phyloP scores from a whole-genome alignment of 2,113 vertebrate species.

The Strigops habroptila region DNA sequence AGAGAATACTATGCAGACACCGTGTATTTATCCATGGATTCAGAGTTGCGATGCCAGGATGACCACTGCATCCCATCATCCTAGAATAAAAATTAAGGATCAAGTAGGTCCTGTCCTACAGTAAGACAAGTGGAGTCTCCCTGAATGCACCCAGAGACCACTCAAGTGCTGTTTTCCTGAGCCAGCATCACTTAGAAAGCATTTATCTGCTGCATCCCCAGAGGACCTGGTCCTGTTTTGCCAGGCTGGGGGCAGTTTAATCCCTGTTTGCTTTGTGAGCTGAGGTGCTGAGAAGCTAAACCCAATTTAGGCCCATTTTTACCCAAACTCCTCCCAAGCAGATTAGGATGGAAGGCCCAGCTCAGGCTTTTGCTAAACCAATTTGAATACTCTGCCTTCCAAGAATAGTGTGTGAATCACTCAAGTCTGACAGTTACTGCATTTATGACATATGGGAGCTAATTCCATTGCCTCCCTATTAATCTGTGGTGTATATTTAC shows the following conservation, averaged over 20 bases:
- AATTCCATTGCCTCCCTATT: background rate
- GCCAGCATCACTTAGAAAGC: background rate
- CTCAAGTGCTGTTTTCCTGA: background rate
- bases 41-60: background rate
- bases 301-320: background rate
- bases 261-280: background rate
- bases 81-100: background rate
- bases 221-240: background rate
- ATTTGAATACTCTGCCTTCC: background rate
- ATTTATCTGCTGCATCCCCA: background rate
- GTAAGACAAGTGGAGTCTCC: background rate
- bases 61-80: background rate
- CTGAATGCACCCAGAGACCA: background rate
- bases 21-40: accelerated
- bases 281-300: background rate
- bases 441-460: background rate
- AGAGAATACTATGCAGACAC: background rate
- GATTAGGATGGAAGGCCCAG: background rate
- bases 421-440: background rate
- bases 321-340: background rate
- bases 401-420: background rate
- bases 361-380: background rate
- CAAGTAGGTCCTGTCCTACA: background rate
- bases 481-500: background rate
- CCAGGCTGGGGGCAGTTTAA: background rate